Evolutionary conservation across 2,888 invertebrate genomes (phyloP).

Genomic region (Aspidiotus rigidus): DNA sequence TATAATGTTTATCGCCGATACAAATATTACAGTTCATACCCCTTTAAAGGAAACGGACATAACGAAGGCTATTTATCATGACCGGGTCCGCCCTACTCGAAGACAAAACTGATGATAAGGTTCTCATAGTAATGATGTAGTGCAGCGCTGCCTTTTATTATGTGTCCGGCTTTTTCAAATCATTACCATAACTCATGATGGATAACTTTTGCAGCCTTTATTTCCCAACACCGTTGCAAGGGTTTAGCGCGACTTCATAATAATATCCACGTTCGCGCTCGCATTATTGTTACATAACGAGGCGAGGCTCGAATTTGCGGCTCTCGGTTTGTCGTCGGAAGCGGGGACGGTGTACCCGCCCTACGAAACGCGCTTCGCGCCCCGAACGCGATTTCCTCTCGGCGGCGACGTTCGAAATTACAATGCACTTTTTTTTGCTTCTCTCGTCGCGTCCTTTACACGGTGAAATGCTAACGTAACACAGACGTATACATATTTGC

Average conservation of each 20-base stretch:
- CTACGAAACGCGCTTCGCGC: too few relatives aligned
- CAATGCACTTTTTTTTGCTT: too few relatives aligned
- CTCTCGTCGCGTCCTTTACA: too few relatives aligned
- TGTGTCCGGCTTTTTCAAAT: constrained; percentile 33
- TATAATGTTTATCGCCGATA: too few relatives aligned
- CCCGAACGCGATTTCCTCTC: too few relatives aligned
- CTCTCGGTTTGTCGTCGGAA: too few relatives aligned
- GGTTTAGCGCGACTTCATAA: constrained; percentile 6
- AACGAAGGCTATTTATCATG: constrained; percentile 33
- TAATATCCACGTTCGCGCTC: constrained; percentile 1
- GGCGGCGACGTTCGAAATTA: too few relatives aligned
- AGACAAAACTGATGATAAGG: constrained; percentile 33
- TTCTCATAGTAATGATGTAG: constrained; percentile 33
- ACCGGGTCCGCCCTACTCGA: constrained; percentile 29
- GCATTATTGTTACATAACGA: constrained; percentile 31
- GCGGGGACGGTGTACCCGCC: too few relatives aligned
- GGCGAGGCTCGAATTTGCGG: not conserved
- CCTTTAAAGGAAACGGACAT: constrained; percentile 32
- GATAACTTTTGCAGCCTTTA: constrained; percentile 34
- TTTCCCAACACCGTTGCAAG: constrained; percentile 32
- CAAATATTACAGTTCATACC: constrained; percentile 23
- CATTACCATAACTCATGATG: constrained; percentile 33
- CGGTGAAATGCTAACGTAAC: too few relatives aligned
- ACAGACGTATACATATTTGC: too few relatives aligned
- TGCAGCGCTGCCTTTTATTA: constrained; percentile 30